Evolutionary conservation across 2,888 invertebrate genomes (phyloP).

Genomic region (Protonemura montana): DNA sequence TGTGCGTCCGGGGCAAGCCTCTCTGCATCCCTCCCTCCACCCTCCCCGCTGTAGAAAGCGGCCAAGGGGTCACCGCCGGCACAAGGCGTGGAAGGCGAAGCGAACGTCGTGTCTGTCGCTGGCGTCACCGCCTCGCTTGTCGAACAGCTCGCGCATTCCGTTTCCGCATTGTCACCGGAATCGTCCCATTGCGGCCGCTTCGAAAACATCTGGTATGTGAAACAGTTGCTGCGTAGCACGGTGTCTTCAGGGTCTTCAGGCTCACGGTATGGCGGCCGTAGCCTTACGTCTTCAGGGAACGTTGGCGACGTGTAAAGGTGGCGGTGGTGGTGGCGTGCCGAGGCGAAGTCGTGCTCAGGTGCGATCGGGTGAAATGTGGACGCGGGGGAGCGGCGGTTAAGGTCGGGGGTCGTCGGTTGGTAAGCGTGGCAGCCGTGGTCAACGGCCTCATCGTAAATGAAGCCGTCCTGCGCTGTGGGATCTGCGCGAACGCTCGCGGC

Average conservation of each 20-base stretch:
- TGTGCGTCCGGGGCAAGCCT: conserved; percentile 69
- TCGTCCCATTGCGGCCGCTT: conserved; percentile 20
- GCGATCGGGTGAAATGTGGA: background rate
- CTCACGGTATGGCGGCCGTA: background rate
- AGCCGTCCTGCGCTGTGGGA: conserved; percentile 62
- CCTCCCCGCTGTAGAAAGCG: conserved; percentile 28
- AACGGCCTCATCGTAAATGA: conserved; percentile 66
- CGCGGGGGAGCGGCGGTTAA: background rate
- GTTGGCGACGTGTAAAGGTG: conserved; percentile 31
- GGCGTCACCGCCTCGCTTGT: conserved; percentile 17
- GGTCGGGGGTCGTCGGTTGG: conserved; percentile 7
- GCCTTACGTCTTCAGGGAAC: background rate
- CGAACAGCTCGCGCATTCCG: background rate
- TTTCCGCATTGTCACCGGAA: background rate
- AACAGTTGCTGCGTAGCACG: conserved; percentile 44
- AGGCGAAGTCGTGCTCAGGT: no score
- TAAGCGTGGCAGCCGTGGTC: conserved; percentile 53
- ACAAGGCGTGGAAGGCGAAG: background rate
- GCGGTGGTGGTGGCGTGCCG: conserved; percentile 35
- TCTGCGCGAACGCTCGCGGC: conserved; percentile 71
- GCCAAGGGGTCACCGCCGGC: background rate
- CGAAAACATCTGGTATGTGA: conserved; percentile 48
- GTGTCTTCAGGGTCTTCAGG: conserved; percentile 30
- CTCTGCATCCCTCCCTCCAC: conserved; percentile 42
- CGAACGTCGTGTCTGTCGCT: conserved; percentile 22